phyloP scores from a whole-genome alignment of 2,888 invertebrate genomes.

The Strigamia crassipes region DNA sequence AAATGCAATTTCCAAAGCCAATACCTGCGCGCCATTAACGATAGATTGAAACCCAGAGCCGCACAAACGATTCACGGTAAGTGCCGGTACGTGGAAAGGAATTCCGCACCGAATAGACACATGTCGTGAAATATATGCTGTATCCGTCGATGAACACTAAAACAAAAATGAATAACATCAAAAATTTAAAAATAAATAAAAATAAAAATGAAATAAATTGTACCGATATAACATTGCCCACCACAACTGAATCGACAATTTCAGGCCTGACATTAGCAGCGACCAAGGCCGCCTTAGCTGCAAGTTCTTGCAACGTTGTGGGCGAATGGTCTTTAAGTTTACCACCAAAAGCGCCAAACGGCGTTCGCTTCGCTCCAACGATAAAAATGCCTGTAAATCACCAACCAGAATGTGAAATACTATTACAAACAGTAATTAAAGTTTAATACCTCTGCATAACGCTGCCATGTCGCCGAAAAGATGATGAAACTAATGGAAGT shows the following conservation, averaged over 20 bases:
- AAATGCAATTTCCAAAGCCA: no score
- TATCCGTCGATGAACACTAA: conserved; percentile 78
- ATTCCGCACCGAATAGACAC: conserved; percentile 83
- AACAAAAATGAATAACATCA: conserved; percentile 52
- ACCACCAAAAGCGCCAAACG: conserved; percentile 92
- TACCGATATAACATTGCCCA: conserved; percentile 87
- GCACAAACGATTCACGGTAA: conserved; percentile 90
- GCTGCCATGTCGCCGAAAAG: neutral
- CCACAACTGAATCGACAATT: conserved; percentile 81
- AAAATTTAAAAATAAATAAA: neutral
- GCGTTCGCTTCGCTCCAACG: conserved; percentile 94
- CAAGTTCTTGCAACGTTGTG: conserved; percentile 65
- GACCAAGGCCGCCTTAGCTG: conserved; percentile 77
- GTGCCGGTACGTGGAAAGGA: conserved; percentile 80
- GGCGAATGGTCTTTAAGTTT: conserved; percentile 61
- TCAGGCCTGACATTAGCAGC: conserved; percentile 82
- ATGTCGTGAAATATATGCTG: conserved; percentile 84
- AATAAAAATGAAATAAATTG: neutral
- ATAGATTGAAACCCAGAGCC: conserved; percentile 97
- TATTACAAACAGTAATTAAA: neutral
- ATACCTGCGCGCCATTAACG: conserved; percentile 85
- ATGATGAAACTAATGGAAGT: neutral
- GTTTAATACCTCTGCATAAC: neutral
- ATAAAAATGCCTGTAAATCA: conserved; percentile 75
- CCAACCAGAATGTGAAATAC: neutral